Conservation (phyloP, 2,888 invertebrate genomes). For the Ametastegia equiseti region DNA sequence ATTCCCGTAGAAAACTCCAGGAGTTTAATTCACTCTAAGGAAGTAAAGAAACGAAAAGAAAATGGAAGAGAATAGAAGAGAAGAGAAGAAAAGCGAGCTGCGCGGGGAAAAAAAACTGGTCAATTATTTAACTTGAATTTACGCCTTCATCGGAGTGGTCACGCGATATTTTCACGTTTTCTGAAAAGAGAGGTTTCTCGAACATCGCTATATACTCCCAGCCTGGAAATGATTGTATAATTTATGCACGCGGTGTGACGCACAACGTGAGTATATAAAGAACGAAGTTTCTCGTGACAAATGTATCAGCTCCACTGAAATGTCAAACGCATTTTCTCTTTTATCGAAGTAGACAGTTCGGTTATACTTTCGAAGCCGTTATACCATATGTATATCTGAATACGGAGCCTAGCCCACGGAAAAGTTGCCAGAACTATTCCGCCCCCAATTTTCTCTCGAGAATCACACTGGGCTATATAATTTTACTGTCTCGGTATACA, state of each 20-base stretch:
- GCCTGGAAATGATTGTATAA: background rate
- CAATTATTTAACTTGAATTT: conserved; percentile 67
- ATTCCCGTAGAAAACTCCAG: background rate
- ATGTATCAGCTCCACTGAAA: conserved; percentile 19
- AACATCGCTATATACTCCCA: background rate
- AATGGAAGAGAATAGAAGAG: too few relatives aligned
- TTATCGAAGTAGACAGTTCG: background rate
- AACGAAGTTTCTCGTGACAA: background rate
- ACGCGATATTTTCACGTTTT: conserved; percentile 60
- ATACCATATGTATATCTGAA: too few relatives aligned
- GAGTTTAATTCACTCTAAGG: conserved; percentile 15
- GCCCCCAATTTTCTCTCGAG: background rate
- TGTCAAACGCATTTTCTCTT: conserved; percentile 10
- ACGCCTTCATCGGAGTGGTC: conserved; percentile 67
- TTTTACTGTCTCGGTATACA: conserved; percentile 12
- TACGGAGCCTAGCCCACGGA: too few relatives aligned
- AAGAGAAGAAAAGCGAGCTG: too few relatives aligned
- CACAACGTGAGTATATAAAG: background rate
- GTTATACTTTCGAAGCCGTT: conserved; percentile 4
- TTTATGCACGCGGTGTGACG: background rate
- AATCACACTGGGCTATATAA: conserved; percentile 9
- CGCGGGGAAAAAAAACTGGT: conserved; percentile 58
- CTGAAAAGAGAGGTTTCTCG: background rate
- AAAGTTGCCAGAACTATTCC: conserved; percentile 18
- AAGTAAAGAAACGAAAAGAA: too few relatives aligned